A percentile compares a stretch with the other conserved stretches of the same genome.
These are phyloP conservation scores for Microchrysa polita DNA, from an alignment of 2,888 invertebrate species.

Conservation along the genomic window DNA sequence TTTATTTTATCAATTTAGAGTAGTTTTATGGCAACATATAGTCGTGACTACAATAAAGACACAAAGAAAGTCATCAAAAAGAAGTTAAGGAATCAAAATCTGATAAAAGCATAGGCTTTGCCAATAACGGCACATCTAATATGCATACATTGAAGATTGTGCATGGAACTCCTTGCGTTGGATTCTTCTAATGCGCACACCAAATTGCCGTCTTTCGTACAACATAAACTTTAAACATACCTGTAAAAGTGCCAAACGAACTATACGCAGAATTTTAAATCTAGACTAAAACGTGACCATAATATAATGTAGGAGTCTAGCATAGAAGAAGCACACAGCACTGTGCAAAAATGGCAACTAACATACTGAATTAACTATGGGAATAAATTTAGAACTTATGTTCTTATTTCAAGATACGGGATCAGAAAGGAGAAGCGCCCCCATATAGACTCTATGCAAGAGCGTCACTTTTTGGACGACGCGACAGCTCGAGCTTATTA, in stretches of 20 bases:
- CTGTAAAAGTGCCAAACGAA: slow-evolving; percentile 41
- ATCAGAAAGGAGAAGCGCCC: too few species aligned
- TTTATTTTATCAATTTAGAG: too few species aligned
- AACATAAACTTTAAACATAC: slow-evolving; percentile 28
- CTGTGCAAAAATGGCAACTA: not conserved
- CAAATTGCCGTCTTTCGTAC: slow-evolving; percentile 10
- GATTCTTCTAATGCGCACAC: not conserved
- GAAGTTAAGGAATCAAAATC: not conserved
- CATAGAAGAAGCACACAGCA: not conserved
- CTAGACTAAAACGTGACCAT: slow-evolving; percentile 50
- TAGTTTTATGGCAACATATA: too few species aligned
- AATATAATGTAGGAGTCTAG: slow-evolving; percentile 43
- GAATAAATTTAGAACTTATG: too few species aligned
- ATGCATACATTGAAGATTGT: not conserved
- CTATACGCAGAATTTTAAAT: slow-evolving; percentile 50
- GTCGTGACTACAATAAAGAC: too few species aligned
- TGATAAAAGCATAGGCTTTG: too few species aligned
- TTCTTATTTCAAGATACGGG: too few species aligned
- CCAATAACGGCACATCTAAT: slow-evolving; percentile 32
- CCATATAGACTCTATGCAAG: too few species aligned
- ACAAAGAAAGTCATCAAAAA: not conserved
- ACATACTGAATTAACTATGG: too few species aligned
- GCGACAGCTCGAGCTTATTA: not conserved
- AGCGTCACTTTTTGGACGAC: too few species aligned
- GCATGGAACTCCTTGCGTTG: slow-evolving; percentile 18